phyloP scores from a whole-genome alignment of 1,140 invertebrate species.

The Drosophila punjabiensis region DNA sequence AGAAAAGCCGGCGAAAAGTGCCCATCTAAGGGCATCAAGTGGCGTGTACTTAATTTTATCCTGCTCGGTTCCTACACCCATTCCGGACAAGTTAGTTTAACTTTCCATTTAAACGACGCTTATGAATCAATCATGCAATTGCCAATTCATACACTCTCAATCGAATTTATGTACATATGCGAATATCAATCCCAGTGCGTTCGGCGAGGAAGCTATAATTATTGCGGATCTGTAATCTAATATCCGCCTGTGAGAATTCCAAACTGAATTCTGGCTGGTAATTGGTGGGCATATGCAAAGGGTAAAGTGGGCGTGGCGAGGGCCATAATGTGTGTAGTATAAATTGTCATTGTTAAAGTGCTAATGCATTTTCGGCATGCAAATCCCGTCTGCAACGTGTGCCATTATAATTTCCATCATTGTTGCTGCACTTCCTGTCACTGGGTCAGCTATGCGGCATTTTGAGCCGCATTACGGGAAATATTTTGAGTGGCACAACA shows the following conservation, averaged over 20 bases:
- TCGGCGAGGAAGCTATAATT: constrained; percentile 62
- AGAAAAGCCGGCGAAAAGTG: constrained; percentile 52
- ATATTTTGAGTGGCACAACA: background rate
- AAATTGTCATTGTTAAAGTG: constrained; percentile 79
- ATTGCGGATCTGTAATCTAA: constrained; percentile 64
- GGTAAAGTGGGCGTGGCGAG: constrained; percentile 9
- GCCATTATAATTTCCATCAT: constrained; percentile 7
- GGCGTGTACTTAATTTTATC: constrained; percentile 43
- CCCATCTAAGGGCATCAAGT: constrained; percentile 29
- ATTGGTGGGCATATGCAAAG: background rate
- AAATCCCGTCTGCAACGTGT: constrained; percentile 58
- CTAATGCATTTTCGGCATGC: constrained; percentile 78
- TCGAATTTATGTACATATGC: constrained; percentile 2
- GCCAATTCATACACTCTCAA: constrained; percentile 29
- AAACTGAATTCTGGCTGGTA: constrained; percentile 13
- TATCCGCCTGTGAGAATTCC: constrained; percentile 54
- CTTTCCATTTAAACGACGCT: constrained; percentile 33
- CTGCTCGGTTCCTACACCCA: background rate
- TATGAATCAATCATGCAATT: constrained; percentile 44
- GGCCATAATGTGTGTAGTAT: constrained; percentile 49
- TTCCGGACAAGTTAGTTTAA: constrained; percentile 20
- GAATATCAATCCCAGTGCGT: constrained; percentile 29
- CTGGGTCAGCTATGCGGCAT: constrained; percentile 13
- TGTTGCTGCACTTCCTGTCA: constrained; percentile 8
- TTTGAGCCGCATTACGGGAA: constrained; percentile 10